These are phyloP conservation scores for Margaritifera margaritifera DNA, from an alignment of 2,888 invertebrate genomes.

Conservation along the genomic window DNA sequence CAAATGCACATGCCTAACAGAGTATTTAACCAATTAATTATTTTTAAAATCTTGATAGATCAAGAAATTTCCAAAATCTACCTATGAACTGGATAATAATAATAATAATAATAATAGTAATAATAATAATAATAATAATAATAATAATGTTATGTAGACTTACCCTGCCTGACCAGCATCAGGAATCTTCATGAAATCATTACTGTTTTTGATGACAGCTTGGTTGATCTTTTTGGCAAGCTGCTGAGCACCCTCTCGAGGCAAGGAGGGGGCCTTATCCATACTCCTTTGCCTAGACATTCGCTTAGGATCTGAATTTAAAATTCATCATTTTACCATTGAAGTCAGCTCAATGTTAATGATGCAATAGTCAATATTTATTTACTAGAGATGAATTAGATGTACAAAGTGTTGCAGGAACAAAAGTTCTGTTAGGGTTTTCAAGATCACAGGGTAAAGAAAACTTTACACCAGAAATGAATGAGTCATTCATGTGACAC, in stretches of 20 bases:
- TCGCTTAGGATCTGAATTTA: conserved; percentile 2
- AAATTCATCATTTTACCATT: conserved; percentile 26
- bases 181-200: conserved; percentile 73
- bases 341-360: conserved; percentile 15
- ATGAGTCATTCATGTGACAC: not conserved
- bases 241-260: conserved; percentile 53
- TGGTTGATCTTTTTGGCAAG: conserved; percentile 50
- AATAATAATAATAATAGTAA: too few relatives aligned
- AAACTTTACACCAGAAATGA: not conserved
- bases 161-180: conserved; percentile 75
- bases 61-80: too few relatives aligned
- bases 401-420: not conserved
- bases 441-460: not conserved
- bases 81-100: too few relatives aligned
- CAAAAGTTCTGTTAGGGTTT: not conserved
- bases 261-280: conserved; percentile 62
- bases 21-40: too few relatives aligned
- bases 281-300: conserved; percentile 13
- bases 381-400: too few relatives aligned
- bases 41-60: too few relatives aligned
- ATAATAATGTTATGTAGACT: conserved; percentile 23
- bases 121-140: too few relatives aligned
- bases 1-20: too few relatives aligned
- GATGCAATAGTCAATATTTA: too few relatives aligned
- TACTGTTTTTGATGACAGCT: conserved; percentile 49